A percentile compares a stretch with the other conserved stretches of the same genome.
Evolutionary conservation across 2,888 invertebrate species (phyloP).

Genomic region (Drosophila eohydei): DNA sequence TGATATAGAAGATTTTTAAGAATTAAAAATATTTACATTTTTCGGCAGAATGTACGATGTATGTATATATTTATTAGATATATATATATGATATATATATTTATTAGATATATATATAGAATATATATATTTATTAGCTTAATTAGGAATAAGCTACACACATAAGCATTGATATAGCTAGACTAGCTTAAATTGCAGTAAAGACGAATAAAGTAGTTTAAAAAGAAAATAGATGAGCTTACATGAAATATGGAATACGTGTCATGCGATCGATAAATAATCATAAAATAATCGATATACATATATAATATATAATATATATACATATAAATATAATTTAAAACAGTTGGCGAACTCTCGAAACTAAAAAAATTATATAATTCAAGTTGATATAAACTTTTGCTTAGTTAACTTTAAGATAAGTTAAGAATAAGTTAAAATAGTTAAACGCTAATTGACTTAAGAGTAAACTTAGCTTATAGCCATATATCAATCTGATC

Average conservation of each 20-base stretch:
- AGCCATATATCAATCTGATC: constrained; percentile 61
- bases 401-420: neutral
- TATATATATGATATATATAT: neutral
- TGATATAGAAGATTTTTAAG: neutral
- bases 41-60: constrained; percentile 1
- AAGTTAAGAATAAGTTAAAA: neutral
- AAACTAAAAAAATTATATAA: neutral
- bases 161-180: neutral
- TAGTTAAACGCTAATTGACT: constrained; percentile 9
- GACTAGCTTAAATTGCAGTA: neutral
- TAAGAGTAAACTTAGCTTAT: constrained; percentile 1
- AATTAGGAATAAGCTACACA: neutral
- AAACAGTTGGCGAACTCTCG: neutral
- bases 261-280: neutral
- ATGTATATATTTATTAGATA: constrained; percentile 1
- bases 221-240: neutral
- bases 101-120: neutral
- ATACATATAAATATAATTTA: no score
- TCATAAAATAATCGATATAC: neutral
- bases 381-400: neutral
- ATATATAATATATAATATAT: neutral
- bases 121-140: neutral
- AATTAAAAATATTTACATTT: neutral
- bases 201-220: neutral
- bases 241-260: neutral